Percentiles rank a stretch among this genome's conserved stretches.
Evolutionary conservation across 2,888 invertebrate species (phyloP).

Genomic region (Falcaria lacertinaria): DNA sequence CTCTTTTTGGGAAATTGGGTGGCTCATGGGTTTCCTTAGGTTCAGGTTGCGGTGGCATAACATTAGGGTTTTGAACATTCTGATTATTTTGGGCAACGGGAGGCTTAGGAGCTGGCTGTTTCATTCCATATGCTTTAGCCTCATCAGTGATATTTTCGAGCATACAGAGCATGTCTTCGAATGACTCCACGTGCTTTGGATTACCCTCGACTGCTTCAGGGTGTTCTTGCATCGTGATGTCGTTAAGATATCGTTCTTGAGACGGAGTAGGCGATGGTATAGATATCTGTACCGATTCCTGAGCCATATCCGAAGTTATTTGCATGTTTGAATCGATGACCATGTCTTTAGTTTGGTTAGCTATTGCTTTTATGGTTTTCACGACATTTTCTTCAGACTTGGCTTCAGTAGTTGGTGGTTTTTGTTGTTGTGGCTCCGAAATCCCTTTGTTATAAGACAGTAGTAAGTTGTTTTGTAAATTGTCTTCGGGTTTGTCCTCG

Average conservation of each 20-base stretch:
- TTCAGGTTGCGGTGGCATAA: conserved; percentile 33
- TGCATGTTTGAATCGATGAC: conserved; percentile 79
- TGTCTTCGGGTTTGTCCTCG: conserved; percentile 69
- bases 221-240: conserved; percentile 81
- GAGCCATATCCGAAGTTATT: conserved; percentile 77
- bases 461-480: conserved; percentile 47
- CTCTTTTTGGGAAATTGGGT: conserved; percentile 48
- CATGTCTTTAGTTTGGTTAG: conserved; percentile 77
- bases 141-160: conserved; percentile 82
- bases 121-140: conserved; percentile 50
- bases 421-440: conserved; percentile 38
- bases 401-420: conserved; percentile 28
- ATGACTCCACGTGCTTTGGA: conserved; percentile 80
- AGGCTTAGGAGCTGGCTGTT: conserved; percentile 24
- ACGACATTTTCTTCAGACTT: conserved; percentile 63
- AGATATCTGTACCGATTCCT: conserved; percentile 83
- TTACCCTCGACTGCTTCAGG: conserved; percentile 75
- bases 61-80: conserved; percentile 29
- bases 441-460: conserved; percentile 54
- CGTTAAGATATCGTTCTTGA: conserved; percentile 82
- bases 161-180: conserved; percentile 85
- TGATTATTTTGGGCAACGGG: neutral
- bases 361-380: conserved; percentile 77
- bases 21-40: conserved; percentile 48
- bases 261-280: conserved; percentile 83